Base-by-base conservation (phyloP, 53 echinoderm and acorn worm species). In the Antedon mediterranea region DNA sequence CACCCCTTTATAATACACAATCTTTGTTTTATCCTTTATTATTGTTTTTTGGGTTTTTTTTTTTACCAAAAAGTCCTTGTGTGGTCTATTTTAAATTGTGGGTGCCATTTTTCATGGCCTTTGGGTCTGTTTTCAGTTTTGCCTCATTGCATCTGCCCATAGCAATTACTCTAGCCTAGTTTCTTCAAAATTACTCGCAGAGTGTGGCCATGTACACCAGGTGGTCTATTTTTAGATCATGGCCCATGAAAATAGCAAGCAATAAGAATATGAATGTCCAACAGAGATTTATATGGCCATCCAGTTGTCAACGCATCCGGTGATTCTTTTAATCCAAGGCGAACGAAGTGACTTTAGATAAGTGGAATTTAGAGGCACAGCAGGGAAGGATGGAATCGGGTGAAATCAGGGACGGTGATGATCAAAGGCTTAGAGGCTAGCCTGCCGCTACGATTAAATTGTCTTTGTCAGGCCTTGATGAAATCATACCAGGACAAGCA, bases 171-270 rank as follows among this genome's bases (percentile, higher is more conserved):
- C 57, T 57, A 15, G 14, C 57, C 57, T 57, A 57, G 57, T 57
- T 57, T 15, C 57, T 18, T 13, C 57, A 57, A 26, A 57, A 57
- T 57, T 57, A 57, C 15, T 57, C 57, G 57, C 57, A 13, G 11
- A 57, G 57, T 57, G 57, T 57, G 57, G 57, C 57, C 57, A 26
- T 15, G 14, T 57, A 11, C 57, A 23, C 57, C 57, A 57, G 57
- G 57, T 57, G 57, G 57, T 57, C 57, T 57, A 57, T 57, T 57
- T 57, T 57, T 57, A 57, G 57, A 57, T 57, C 57, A 57, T 57
- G 57, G 57, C 57, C 57, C 57, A 57, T 57, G 57, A 57, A 57
- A 57, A 57, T 57, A 57, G 57, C 57, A 57, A 23, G 57, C 57
- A 57, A 57, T 57, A 57, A 57, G 57, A 3, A 57, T 57, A 37